A percentile compares a stretch with the other conserved stretches of the same genome.
Conservation (phyloP, 2,797 vertebrate species). For the Lagorchestes hirsutus region DNA sequence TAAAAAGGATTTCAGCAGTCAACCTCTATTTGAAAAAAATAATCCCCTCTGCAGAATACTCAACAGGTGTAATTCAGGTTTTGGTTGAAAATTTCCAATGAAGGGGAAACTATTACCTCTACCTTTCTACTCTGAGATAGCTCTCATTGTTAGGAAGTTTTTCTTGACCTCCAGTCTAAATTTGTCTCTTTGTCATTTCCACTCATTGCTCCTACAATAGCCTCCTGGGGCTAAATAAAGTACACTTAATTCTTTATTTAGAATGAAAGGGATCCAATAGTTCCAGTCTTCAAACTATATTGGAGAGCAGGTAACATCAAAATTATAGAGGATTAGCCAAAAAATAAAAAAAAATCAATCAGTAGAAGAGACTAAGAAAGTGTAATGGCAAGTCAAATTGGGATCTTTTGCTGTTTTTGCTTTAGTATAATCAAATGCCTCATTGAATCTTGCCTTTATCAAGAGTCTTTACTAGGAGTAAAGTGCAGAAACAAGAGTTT, state of each 20-base stretch:
- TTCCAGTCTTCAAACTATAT: neutral
- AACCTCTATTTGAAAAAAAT: neutral
- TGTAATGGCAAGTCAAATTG: too few relatives aligned
- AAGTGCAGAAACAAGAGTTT: too few relatives aligned
- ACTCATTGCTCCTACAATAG: neutral
- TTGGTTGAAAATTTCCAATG: neutral
- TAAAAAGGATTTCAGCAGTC: neutral
- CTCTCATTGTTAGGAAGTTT: neutral
- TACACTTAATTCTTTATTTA: neutral
- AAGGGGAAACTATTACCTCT: neutral
- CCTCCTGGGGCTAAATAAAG: neutral
- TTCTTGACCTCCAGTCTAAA: neutral
- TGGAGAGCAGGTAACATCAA: neutral
- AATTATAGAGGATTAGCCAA: neutral
- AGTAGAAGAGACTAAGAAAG: neutral
- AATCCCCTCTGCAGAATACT: neutral
- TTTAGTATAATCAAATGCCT: too few relatives aligned
- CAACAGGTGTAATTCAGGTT: neutral
- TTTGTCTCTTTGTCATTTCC: neutral
- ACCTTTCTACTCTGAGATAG: neutral
- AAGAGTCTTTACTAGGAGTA: too few relatives aligned
- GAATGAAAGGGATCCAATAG: neutral
- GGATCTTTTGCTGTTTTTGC: too few relatives aligned
- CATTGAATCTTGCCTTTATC: too few relatives aligned
- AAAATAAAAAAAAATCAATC: neutral